phyloP scores from a whole-genome alignment of 2,888 invertebrate species.

The Globia sparganii region DNA sequence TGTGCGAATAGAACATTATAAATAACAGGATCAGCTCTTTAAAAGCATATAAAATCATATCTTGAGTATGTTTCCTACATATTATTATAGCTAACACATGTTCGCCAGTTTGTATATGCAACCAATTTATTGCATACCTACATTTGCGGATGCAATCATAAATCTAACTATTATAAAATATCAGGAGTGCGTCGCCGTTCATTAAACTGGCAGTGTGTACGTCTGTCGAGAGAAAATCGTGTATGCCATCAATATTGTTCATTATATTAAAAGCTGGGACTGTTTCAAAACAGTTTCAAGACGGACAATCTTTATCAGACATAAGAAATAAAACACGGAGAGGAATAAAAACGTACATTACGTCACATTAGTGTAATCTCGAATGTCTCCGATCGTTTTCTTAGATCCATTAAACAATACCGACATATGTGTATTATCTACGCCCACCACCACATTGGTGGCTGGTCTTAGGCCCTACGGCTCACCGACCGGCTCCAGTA shows the following conservation, averaged over 20 bases:
- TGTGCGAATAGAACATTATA: constrained; percentile 61
- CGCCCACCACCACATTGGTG: constrained; percentile 77
- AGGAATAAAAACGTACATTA: constrained; percentile 66
- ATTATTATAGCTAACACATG: constrained; percentile 20
- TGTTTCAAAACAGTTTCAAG: constrained; percentile 57
- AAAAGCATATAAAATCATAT: constrained; percentile 46
- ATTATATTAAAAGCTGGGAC: constrained; percentile 56
- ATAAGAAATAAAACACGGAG: constrained; percentile 62
- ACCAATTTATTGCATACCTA: constrained; percentile 59
- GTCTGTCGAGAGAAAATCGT: constrained; percentile 51
- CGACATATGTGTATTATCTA: constrained; percentile 78
- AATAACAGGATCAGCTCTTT: constrained; percentile 57
- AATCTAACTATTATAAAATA: constrained; percentile 64
- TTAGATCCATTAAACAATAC: constrained; percentile 77
- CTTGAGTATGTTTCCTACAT: constrained; percentile 30
- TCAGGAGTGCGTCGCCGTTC: constrained; percentile 53
- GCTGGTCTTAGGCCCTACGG: constrained; percentile 75
- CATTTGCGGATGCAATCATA: constrained; percentile 56
- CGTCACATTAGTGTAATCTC: constrained; percentile 68
- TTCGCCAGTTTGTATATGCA: constrained; percentile 37
- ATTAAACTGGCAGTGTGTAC: constrained; percentile 48
- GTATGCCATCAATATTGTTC: constrained; percentile 58
- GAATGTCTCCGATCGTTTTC: constrained; percentile 77
- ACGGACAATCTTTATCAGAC: constrained; percentile 57
- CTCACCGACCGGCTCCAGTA: constrained; percentile 70